phyloP scores from a whole-genome alignment of 2,888 invertebrate genomes.

The Diarsia brunnea region DNA sequence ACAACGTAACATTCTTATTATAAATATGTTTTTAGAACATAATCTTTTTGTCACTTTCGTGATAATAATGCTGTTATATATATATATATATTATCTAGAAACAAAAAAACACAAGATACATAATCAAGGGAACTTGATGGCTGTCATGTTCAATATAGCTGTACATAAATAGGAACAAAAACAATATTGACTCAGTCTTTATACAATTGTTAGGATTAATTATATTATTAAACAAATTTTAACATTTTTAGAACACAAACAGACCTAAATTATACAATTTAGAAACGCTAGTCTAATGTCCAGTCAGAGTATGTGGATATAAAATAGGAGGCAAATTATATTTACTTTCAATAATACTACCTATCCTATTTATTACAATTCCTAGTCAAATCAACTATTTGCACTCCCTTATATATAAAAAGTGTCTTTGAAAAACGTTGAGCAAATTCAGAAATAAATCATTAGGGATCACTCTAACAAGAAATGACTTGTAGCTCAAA shows the following conservation, averaged over 20 bases:
- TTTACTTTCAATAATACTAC: constrained; percentile 62
- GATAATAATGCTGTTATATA: constrained; percentile 22
- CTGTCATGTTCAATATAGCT: constrained; percentile 47
- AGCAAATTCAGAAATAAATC: constrained; percentile 80
- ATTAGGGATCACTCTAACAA: constrained; percentile 61
- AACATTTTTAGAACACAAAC: constrained; percentile 40
- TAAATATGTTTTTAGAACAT: constrained; percentile 33
- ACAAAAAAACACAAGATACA: constrained; percentile 40
- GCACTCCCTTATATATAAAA: constrained; percentile 67
- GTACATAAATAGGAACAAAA: constrained; percentile 50
- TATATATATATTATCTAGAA: constrained; percentile 22
- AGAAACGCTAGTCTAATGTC: constrained; percentile 60
- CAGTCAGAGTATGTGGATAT: constrained; percentile 61
- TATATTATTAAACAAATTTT: constrained; percentile 53
- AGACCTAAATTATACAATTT: constrained; percentile 52
- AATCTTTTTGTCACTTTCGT: constrained; percentile 36
- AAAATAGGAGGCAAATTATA: constrained; percentile 68
- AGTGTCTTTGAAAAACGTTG: constrained; percentile 77
- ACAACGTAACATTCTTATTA: constrained; percentile 61
- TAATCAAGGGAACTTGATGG: constrained; percentile 56
- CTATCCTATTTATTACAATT: constrained; percentile 74
- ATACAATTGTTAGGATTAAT: constrained; percentile 67
- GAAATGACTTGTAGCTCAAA: constrained; percentile 66
- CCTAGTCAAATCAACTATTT: constrained; percentile 70
- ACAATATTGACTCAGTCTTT: constrained; percentile 67